Evolutionary conservation across 2,888 invertebrate species (phyloP), one percentile per base, ranked within the genome.

Genomic region (Ceriagrion tenellum): DNA sequence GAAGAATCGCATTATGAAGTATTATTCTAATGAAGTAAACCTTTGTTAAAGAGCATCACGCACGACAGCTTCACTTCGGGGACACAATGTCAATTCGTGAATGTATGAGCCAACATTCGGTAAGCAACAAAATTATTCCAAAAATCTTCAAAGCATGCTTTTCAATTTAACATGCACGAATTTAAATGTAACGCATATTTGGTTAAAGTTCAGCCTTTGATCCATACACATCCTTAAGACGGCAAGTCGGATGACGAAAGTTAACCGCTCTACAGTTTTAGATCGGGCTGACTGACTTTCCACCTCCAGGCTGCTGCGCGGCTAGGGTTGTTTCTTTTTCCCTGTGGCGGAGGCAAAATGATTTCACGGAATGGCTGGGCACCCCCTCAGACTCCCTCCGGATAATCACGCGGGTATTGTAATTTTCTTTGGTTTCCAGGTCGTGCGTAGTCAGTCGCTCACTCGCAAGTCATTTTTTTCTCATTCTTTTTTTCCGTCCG

Each of bases 351-450:
- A 35, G 81, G 81, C 35, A 35, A 81, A 81, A 81, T 81, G 35
- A 81, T 81, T 81, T 81, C 81, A 81, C 81, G 35, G 35, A 81
- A 81, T 81, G 35, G 30, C 81, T 8, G 30, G 13, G 30, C 35
- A 8, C 13, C 81, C 81, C 81, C 81, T 81, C 30, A n/a, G 1
- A 35, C 26, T 0, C 0, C 8, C 81, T 35, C 35, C 35, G 81
- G 81, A 81, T 81, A 81, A 81, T 81, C 81, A 81, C 81, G 81
- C 81, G 35, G 81, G 81, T 81, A 35, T 81, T 81, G 81, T 81
- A 81, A 81, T 81, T 81, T 81, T 81, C 81, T 81, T 30, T 81
- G 81, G 30, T 81, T 35, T 81, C 81, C 81, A 81, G 81, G 35
- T 81, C 35, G 81, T 81, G 30, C 35, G 26, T 23, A 81, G 4